Evolutionary conservation across 2,797 vertebrate genomes (phyloP).

Genomic region (Amazona ochrocephala): DNA sequence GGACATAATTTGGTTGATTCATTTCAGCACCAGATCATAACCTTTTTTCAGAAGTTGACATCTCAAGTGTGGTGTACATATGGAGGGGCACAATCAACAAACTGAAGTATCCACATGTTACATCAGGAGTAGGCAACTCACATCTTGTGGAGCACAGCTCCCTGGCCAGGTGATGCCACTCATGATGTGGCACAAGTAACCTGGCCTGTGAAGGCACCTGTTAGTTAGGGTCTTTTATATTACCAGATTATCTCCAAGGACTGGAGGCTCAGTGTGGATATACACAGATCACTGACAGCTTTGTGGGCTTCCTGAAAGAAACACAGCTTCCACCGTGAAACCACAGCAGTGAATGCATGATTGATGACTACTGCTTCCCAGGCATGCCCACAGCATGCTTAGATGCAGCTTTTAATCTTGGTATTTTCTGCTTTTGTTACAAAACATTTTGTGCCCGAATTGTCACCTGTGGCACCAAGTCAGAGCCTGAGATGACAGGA

Average conservation of each 20-base stretch:
- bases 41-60: background rate
- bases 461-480: background rate
- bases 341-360: fast-evolving
- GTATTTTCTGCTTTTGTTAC: background rate
- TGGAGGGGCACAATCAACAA: background rate
- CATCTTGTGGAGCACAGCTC: background rate
- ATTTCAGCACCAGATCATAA: background rate
- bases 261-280: background rate
- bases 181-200: fast-evolving
- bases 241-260: background rate
- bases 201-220: background rate
- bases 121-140: background rate
- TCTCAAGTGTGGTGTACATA: background rate
- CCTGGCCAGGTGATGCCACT: background rate
- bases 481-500: background rate
- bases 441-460: background rate
- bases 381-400: background rate
- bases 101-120: fast-evolving
- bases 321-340: fast-evolving
- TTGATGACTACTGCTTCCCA: background rate
- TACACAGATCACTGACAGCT: background rate
- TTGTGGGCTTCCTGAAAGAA: background rate
- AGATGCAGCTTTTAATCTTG: background rate
- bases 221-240: background rate
- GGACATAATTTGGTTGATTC: background rate